phyloP scores from a whole-genome alignment of 2,113 vertebrate species.

The Urocitellus parryii region DNA sequence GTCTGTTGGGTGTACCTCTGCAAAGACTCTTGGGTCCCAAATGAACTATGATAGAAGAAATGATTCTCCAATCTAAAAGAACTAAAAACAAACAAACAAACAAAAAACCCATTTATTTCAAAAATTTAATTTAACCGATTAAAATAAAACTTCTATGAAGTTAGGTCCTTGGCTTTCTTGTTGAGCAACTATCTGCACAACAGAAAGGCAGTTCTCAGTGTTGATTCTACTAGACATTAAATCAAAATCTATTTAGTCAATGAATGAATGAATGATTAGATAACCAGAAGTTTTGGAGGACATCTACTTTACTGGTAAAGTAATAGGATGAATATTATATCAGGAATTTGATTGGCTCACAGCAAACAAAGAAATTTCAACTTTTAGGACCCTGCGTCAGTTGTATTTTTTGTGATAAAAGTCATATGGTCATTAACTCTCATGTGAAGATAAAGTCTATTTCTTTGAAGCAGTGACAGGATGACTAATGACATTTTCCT shows the following conservation, averaged over 20 bases:
- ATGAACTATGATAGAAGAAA: neutral
- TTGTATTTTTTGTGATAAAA: neutral
- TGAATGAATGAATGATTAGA: neutral
- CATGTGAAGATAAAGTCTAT: neutral
- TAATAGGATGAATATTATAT: neutral
- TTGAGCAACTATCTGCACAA: neutral
- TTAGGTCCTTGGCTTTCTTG: neutral
- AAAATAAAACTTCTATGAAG: neutral
- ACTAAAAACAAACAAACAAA: neutral
- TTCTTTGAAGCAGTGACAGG: neutral
- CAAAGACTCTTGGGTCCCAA: neutral
- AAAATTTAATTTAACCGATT: neutral
- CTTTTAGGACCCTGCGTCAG: neutral
- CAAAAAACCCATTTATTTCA: neutral
- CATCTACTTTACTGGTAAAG: neutral
- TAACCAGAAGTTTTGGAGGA: neutral
- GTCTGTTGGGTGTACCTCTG: neutral
- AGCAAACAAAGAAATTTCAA: neutral
- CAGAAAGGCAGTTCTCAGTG: neutral
- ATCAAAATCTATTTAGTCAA: neutral
- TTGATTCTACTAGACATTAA: neutral
- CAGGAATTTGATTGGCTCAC: neutral
- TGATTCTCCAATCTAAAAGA: neutral
- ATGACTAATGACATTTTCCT: slow-evolving; percentile 47
- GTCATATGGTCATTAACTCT: neutral